Evolutionary conservation across 2,888 invertebrate genomes (phyloP).

Genomic region (Agonopterix subpropinquella): DNA sequence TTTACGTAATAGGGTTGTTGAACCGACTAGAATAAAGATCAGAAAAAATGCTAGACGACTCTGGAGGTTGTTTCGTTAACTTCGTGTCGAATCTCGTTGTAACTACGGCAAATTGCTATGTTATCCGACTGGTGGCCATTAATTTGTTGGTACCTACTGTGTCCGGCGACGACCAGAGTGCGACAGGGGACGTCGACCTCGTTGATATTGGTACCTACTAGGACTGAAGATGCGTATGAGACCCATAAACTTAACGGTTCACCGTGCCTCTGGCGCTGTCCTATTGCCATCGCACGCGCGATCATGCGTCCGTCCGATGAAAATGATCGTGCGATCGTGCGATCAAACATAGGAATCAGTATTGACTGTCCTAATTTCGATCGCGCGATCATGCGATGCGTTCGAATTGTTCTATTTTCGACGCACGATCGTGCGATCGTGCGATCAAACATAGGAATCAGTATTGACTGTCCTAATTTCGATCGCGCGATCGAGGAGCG

Average conservation of each 20-base stretch:
- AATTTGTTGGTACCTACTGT: slow-evolving; percentile 38
- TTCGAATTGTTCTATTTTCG: too few relatives aligned
- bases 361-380: too few relatives aligned
- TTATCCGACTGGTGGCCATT: slow-evolving; percentile 35
- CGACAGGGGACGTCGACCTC: slow-evolving; percentile 11
- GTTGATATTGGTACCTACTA: slow-evolving; percentile 12
- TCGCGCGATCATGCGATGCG: too few relatives aligned
- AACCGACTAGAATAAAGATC: slow-evolving; percentile 11
- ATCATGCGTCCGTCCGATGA: too few relatives aligned
- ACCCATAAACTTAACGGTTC: slow-evolving; percentile 19
- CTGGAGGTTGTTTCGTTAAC: slow-evolving; percentile 17
- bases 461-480: too few relatives aligned
- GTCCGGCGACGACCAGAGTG: slow-evolving; percentile 13
- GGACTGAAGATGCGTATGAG: slow-evolving; percentile 10
- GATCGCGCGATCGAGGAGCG: too few relatives aligned
- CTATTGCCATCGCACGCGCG: too few relatives aligned
- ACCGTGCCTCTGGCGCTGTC: slow-evolving; percentile 19
- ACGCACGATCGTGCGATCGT: too few relatives aligned
- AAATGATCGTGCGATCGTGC: too few relatives aligned
- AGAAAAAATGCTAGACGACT: slow-evolving; percentile 1
- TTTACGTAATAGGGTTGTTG: slow-evolving; percentile 21
- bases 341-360: too few relatives aligned
- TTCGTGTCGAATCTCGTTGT: slow-evolving; percentile 15
- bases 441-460: too few relatives aligned
- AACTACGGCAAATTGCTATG: slow-evolving; percentile 30